A percentile compares a stretch with the other conserved stretches of the same genome.
Conservation (phyloP, 37 sponge, comb jelly and placozoan species). For the Eunapius fragilis region DNA sequence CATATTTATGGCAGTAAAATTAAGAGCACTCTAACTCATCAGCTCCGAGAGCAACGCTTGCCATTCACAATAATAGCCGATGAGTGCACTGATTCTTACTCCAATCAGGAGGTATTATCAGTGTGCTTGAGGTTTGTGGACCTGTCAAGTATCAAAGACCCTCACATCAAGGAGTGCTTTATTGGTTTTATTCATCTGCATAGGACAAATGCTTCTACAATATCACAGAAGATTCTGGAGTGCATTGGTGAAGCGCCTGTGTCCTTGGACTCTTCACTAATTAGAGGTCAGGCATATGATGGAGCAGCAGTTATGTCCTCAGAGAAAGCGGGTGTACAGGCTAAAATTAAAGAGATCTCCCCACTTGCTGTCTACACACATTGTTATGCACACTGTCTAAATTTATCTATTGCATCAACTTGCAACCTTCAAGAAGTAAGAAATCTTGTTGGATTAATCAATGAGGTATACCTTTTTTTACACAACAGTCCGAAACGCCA, state of each 20-base stretch:
- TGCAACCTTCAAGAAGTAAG: conserved; percentile 49
- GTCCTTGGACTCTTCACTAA: conserved; percentile 5
- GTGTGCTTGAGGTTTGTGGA: conserved; percentile 63
- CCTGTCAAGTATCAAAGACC: conserved; percentile 34
- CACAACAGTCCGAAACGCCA: conserved; percentile 55
- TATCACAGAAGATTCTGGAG: conserved; percentile 14
- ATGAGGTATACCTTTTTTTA: conserved; percentile 40
- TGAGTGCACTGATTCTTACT: conserved; percentile 40
- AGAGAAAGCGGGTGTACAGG: conserved; percentile 22
- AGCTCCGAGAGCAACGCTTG: conserved; percentile 13
- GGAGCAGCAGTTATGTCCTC: conserved; percentile 39
- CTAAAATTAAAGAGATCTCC: too few species aligned
- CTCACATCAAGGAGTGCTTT: conserved; percentile 61
- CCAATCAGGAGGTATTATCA: conserved; percentile 42
- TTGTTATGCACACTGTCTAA: conserved; percentile 17
- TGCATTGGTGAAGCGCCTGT: conserved; percentile 11
- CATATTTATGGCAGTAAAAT: conserved; percentile 42
- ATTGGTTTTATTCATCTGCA: conserved; percentile 42
- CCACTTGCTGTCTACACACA: not conserved
- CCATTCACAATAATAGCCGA: conserved; percentile 54
- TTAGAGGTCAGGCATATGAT: conserved; percentile 24
- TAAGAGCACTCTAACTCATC: conserved; percentile 25
- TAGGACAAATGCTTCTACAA: conserved; percentile 58
- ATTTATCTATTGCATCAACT: conserved; percentile 38
- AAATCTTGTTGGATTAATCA: conserved; percentile 37